Evolutionary conservation across 2,113 vertebrate genomes (phyloP), one percentile per base, ranked within the genome.

Genomic region (Saiga tatarica): DNA sequence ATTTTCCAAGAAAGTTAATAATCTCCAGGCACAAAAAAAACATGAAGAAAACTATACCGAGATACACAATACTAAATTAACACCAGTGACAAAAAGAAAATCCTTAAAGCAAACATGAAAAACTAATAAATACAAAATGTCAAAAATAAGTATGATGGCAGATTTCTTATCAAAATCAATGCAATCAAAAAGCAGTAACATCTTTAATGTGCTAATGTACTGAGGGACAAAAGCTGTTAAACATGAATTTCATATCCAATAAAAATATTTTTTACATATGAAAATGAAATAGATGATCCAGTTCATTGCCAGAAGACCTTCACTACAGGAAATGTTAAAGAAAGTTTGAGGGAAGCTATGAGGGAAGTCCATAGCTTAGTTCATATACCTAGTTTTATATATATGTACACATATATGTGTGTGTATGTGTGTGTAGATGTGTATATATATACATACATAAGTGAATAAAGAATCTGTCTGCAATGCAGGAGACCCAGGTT

Each of bases 261-360:
- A 93, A n/a, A 84, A 62, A 39, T 95, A 74, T 93, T 62, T 87
- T 76, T 95, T 26, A 82, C 60, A 55, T 33, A 25, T 95, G 53
- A 94, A 90, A 15, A 13, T 92, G 7, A 92, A 84, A 82, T 94
- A 82, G 17, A 60, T 57, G 25, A 79, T n/a, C 42, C 39, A 83
- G 82, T 76, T 74, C 5, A 28, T 76, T 88, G 57, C 55, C 14
- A 84, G 45, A 42, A 62, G 17, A 62, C 14, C 55, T 57, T 55
- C 53, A 79, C 39, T 59, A 13, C 14, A 59, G 39, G 8, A 79
- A 59, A 47, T 47, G 39, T 59, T 79, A 47, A 59, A 76, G 36
- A 39, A 55, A n/a, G 52, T 82, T 52, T n/a, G n/a, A n/a, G n/a
- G n/a, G n/a, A n/a, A n/a, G 67, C 36, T 74, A 13, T 74, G 67